Percentiles rank a stretch among this genome's conserved stretches.
Evolutionary conservation across 2,113 vertebrate species (phyloP).

Genomic region (Protobothrops mucrosquamatus): DNA sequence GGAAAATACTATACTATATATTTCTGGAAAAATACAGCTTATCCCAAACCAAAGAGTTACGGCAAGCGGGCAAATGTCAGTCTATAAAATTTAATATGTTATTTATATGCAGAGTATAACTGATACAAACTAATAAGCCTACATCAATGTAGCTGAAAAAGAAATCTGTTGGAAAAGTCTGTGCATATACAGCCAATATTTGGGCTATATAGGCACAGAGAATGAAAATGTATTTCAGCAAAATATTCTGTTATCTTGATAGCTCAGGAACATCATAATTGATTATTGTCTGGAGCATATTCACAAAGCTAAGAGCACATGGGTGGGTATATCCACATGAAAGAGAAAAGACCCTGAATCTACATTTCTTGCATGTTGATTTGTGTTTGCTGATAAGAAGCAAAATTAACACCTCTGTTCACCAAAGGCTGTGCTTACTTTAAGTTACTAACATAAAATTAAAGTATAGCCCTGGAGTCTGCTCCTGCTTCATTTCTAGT

Average conservation of each 20-base stretch:
- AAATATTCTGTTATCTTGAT: neutral
- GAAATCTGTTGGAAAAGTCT: neutral
- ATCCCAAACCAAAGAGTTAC: neutral
- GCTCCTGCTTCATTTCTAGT: conserved; percentile 42
- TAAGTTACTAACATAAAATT: conserved; percentile 58
- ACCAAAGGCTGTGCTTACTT: conserved; percentile 54
- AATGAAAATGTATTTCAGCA: neutral
- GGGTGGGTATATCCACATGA: neutral
- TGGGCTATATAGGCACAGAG: neutral
- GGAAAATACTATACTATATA: neutral
- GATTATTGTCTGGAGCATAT: neutral
- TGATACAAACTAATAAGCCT: neutral
- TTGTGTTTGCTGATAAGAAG: conserved; percentile 26
- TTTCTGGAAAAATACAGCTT: neutral
- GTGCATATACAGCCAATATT: neutral
- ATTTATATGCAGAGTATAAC: neutral
- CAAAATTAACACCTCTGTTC: conserved; percentile 61
- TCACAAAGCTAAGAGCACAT: conserved; percentile 29
- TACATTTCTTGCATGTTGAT: conserved; percentile 27
- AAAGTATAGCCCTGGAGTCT: conserved; percentile 45
- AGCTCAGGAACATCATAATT: neutral
- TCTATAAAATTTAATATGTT: neutral
- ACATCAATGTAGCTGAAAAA: conserved; percentile 5
- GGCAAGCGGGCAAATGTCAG: neutral
- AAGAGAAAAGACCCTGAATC: neutral